These are phyloP conservation scores for Corticium candelabrum DNA, from an alignment of 37 sponge, comb jelly and placozoan genomes.

Conservation along the genomic window DNA sequence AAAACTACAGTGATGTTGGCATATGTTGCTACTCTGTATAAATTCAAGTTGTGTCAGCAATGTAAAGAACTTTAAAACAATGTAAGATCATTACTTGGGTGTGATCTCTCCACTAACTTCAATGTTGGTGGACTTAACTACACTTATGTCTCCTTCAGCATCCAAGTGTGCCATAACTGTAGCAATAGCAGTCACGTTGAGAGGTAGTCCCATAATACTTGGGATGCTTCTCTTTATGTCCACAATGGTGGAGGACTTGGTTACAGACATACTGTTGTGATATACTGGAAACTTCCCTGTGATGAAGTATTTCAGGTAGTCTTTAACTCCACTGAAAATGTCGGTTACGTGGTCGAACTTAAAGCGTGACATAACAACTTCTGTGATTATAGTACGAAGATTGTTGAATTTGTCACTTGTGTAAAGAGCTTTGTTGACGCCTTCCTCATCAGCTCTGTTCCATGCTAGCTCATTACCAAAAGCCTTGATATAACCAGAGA, in stretches of 20 bases:
- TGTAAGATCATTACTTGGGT: not conserved
- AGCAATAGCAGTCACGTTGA: not conserved
- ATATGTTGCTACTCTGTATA: too few relatives aligned
- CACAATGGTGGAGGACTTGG: not conserved
- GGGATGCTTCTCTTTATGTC: not conserved
- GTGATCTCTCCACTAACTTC: not conserved
- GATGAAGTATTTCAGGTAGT: not conserved
- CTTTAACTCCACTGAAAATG: not conserved
- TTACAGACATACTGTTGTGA: not conserved
- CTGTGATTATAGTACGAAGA: not conserved
- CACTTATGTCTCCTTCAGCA: not conserved
- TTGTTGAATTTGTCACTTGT: not conserved
- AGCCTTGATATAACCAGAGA: not conserved
- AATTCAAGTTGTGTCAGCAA: too few relatives aligned
- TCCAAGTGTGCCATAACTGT: not conserved
- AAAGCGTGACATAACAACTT: not conserved
- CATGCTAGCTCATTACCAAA: not conserved
- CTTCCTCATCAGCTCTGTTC: not conserved
- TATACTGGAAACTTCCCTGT: not conserved
- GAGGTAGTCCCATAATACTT: not conserved
- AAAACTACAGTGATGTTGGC: not conserved
- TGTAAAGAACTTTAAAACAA: too few relatives aligned
- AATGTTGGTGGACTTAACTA: not conserved
- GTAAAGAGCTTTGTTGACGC: not conserved
- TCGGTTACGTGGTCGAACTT: not conserved